Evolutionary conservation across 1,140 invertebrate genomes (phyloP).

Genomic region (Gryon sp.): DNA sequence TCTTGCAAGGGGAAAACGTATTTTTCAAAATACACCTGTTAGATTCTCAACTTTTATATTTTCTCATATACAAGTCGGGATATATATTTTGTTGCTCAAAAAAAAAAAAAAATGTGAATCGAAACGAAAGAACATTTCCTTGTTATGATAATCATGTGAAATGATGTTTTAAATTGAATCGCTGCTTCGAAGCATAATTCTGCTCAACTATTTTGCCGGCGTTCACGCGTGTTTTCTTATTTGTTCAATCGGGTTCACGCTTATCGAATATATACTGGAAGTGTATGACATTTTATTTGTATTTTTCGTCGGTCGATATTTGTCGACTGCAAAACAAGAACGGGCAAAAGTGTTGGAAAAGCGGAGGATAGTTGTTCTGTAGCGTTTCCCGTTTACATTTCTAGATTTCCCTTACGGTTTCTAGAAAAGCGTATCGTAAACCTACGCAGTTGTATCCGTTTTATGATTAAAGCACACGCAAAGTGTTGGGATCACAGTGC

Average conservation of each 20-base stretch:
- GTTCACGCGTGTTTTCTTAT: slow-evolving; percentile 18
- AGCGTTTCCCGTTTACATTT: slow-evolving; percentile 43
- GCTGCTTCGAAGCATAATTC: slow-evolving; percentile 13
- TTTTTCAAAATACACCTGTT: not conserved
- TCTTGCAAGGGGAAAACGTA: no score
- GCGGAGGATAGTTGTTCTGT: slow-evolving; percentile 16
- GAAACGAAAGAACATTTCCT: not conserved
- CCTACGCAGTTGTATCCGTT: slow-evolving; percentile 30
- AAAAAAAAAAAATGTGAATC: not conserved
- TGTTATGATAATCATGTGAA: slow-evolving; percentile 25
- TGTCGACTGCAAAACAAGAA: slow-evolving; percentile 31
- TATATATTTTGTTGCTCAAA: not conserved
- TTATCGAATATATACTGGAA: slow-evolving; percentile 32
- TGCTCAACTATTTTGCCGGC: slow-evolving; percentile 2
- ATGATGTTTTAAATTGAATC: slow-evolving; percentile 27
- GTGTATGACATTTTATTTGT: slow-evolving; percentile 41
- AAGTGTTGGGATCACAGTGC: slow-evolving; percentile 13
- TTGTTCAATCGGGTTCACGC: slow-evolving; percentile 26
- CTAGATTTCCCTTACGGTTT: slow-evolving; percentile 51
- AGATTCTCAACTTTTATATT: not conserved
- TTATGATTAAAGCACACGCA: slow-evolving; percentile 35
- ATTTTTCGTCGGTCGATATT: slow-evolving; percentile 33
- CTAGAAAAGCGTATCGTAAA: slow-evolving; percentile 26
- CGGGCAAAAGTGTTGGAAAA: slow-evolving; percentile 26
- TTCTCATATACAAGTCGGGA: not conserved